These are phyloP conservation scores for Bostrychus sinensis DNA, from an alignment of 2,113 vertebrate species.

Conservation along the genomic window DNA sequence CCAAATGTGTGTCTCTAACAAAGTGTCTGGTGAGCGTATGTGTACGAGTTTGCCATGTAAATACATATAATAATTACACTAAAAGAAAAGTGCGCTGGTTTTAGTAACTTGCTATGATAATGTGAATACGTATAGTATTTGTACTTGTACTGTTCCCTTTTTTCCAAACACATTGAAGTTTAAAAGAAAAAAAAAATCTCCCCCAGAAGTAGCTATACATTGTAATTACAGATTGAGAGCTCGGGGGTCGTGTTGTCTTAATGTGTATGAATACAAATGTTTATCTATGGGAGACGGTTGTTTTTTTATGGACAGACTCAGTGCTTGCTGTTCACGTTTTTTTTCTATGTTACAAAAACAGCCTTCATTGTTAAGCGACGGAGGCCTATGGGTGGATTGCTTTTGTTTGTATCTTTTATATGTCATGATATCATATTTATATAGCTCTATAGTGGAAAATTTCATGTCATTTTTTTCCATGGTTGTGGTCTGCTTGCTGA, in stretches of 20 bases:
- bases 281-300: slow-evolving; percentile 66
- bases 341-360: slow-evolving; percentile 63
- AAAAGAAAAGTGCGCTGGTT: slow-evolving; percentile 66
- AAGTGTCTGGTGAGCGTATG: slow-evolving; percentile 55
- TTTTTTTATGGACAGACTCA: slow-evolving; percentile 70
- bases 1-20: background rate
- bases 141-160: slow-evolving; percentile 68
- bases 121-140: slow-evolving; percentile 81
- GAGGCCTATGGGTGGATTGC: slow-evolving; percentile 50
- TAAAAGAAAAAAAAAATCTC: slow-evolving; percentile 32
- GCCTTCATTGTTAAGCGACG: slow-evolving; percentile 52
- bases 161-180: slow-evolving; percentile 51
- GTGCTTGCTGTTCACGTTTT: slow-evolving; percentile 73
- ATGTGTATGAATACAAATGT: slow-evolving; percentile 73
- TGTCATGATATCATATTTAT: slow-evolving; percentile 79
- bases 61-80: slow-evolving; percentile 76
- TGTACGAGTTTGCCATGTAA: slow-evolving; percentile 69
- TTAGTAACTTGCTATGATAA: slow-evolving; percentile 79
- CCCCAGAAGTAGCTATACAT: slow-evolving; percentile 57
- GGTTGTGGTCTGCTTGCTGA: slow-evolving; percentile 81
- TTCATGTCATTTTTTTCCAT: slow-evolving; percentile 75
- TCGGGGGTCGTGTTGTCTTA: slow-evolving; percentile 68
- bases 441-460: slow-evolving; percentile 70
- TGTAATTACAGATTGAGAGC: slow-evolving; percentile 56
- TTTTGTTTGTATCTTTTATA: slow-evolving; percentile 75